Evolutionary conservation across 2,113 vertebrate species (phyloP), one percentile per base, ranked within the genome.

Genomic region (Pseudopipra pipra): DNA sequence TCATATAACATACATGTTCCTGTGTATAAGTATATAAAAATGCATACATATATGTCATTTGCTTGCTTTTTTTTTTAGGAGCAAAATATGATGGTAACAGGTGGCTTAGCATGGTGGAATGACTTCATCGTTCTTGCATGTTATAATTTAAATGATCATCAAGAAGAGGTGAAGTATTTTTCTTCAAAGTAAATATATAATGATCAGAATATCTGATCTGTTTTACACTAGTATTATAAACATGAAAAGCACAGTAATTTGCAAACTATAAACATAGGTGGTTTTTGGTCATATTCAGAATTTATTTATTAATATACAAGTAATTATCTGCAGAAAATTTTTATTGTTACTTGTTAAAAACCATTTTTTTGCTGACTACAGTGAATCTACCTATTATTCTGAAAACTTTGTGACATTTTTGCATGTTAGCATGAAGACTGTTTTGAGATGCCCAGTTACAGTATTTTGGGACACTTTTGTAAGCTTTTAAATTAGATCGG

Each of bases 51-150:
- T 30, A 9, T 72, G 22, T 87, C 1, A 49, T 66, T 68, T 92
- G 10, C 14, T 68, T 75, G 35, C 6, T 28, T 80, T 81, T 89
- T 73, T 95, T 96, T 97, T 97, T 83, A 99, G 99, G 99, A 99
- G 97, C 99, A 99, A 98, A 99, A 98, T 97, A 99, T 99, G 99
- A 98, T 98, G 5, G 99, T 99, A 92, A 99, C 99, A 12, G 99
- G 99, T 84, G 99, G 99, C 74, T 98, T 99, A 91, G 98, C 99
- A 8, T 99, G 99, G 99, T 99, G 99, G 99, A 99, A 99, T 58
- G 99, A 99, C 95, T 99, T 99, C 96, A 98, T 99, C 90, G 99
- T 99, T 87, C 98, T 99, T 96, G 99, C 99, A 39, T 99, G 99
- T 98, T 99, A 99, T 91, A 99, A 99, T 95, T 98, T 99, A 96